Evolutionary conservation across 2,888 invertebrate genomes (phyloP), one percentile per base, ranked within the genome.

Genomic region (Seira ritae): DNA sequence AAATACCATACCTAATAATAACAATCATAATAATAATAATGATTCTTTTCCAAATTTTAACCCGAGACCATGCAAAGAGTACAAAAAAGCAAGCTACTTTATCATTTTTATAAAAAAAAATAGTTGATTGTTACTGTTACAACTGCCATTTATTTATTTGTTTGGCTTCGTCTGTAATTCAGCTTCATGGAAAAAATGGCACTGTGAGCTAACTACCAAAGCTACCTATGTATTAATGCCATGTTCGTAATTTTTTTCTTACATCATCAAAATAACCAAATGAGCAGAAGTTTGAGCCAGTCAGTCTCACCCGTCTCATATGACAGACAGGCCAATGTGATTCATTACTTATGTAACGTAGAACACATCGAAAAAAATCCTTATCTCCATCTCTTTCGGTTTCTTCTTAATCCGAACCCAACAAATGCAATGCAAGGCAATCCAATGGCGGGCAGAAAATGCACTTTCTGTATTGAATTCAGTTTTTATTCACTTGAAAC

Each of bases 291-390:
- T 79, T 79, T 73, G 79, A 79, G 79, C 79, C 72, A 79, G 79
- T 73, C 79, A 79, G 79, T 79, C 79, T 79, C 79, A 79, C 79
- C 72, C 79, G 79, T 79, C 79, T 79, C 79, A 68, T 72, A 79
- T 79, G 79, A 79, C 79, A 79, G 79, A 79, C 79, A 79, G 79
- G 42, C 79, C 79, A 72, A 79, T 72, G 79, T 79, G 79, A 79
- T 79, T 79, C 79, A 79, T 79, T 79, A 66, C 79, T 79, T 79
- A 71, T 79, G 79, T 73, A 79, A 72, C 79, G 31, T 73, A 72
- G 79, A 72, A 67, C 79, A 31, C 79, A 79, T 79, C 70, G 72
- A 79, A 71, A 31, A 31, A 31, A 31, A 31, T 65, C 73, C 72
- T 79, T 79, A 79, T 79, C 79, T 79, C 60, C 73, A 72, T 72